Evolutionary conservation across 2,113 vertebrate genomes (phyloP).

Genomic region (Sander lucioperca): DNA sequence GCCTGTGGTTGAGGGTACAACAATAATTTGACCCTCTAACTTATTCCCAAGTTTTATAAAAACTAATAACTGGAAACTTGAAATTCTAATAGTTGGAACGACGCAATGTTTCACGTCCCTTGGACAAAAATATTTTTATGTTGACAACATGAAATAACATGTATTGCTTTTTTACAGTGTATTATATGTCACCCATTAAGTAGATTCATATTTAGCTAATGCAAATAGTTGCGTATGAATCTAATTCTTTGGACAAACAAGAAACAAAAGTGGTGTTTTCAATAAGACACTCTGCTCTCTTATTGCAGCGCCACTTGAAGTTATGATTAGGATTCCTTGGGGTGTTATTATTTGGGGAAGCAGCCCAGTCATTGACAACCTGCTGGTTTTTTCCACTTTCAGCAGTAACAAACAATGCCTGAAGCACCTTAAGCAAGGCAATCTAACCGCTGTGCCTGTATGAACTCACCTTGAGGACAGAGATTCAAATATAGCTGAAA

Average conservation of each 20-base stretch:
- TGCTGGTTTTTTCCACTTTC: background rate
- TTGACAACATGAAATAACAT: too few species aligned
- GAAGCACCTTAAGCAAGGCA: background rate
- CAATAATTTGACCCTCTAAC: too few species aligned
- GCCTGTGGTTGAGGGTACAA: too few species aligned
- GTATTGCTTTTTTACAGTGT: background rate
- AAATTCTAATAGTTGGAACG: too few species aligned
- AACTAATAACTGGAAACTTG: too few species aligned
- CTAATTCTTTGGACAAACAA: background rate
- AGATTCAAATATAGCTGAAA: slow-evolving; percentile 8
- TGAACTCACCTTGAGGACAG: background rate
- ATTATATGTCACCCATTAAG: background rate
- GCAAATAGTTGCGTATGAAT: too few species aligned
- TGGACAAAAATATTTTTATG: too few species aligned
- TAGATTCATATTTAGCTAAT: too few species aligned
- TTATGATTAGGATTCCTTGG: background rate
- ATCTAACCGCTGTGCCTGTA: background rate
- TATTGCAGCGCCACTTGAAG: background rate
- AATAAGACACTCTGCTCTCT: background rate
- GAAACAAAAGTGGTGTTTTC: background rate
- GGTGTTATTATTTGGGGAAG: background rate
- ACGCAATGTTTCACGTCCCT: too few species aligned
- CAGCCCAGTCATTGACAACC: background rate
- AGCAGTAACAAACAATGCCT: background rate
- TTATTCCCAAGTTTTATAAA: too few species aligned